Base-by-base conservation (phyloP, 1,140 invertebrate species). In the Liolophura sinensis region DNA sequence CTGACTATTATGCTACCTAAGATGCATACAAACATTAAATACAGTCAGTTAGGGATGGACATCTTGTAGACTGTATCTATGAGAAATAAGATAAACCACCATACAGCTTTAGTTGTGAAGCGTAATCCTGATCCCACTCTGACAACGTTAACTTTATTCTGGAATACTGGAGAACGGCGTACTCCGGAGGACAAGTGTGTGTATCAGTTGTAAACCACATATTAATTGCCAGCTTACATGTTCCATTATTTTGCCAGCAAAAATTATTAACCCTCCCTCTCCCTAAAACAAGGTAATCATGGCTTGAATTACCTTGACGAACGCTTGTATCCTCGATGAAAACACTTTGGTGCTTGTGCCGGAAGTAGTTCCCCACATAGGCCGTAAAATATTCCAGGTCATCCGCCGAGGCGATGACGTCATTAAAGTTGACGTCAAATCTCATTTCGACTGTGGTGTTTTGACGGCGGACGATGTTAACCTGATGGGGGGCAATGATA, bases 1-100 rank as follows among this genome's bases (percentile, higher is more conserved):
- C 62, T 65, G 7, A 75, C 65, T 0, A 75, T 55, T 6, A 77
- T 60, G 60, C 76, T 77, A 27, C 76, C 76, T 77, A 66, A 20
- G 52, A 62, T 46, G 22, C 7, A 7, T 24, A 20, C n/a, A 20
- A 54, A 54, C 18, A 54, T 54, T 54, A 12, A 54, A 54, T n/a
- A n/a, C n/a, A n/a, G n/a, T n/a, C n/a, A n/a, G n/a, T 20, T 54
- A 20, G 1, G n/a, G 18, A n/a, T 5, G 3, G 24, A 54, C 7
- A 3, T 20, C 51, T 54, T 24, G 1, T 54, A 3, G 1, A 54
- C 24, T n/a, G 12, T 54, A 54, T 54, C 3, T 24, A 7, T 54
- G 24, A 54, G 3, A 54, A 7, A 54, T 54, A 7, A 20, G 18
- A 20, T 24, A 54, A 12, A 54, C 7, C 12, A 20, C 24, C 7